phyloP scores from a whole-genome alignment of 2,797 vertebrate genomes.

The Apogon talboti region DNA sequence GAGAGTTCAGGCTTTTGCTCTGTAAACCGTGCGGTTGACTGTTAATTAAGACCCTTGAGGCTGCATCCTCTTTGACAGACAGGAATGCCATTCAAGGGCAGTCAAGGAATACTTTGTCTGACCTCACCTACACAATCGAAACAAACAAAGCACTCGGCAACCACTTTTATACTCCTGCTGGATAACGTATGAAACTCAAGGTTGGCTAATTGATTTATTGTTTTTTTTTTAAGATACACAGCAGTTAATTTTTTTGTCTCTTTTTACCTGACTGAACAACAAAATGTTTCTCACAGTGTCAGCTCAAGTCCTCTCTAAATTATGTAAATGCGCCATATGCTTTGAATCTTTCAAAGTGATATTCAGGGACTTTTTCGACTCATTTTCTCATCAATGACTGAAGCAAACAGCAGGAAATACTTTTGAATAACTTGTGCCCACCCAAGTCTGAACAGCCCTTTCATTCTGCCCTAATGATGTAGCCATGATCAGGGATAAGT shows the following conservation, averaged over 20 bases:
- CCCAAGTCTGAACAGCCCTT: slow-evolving; percentile 56
- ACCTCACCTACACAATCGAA: slow-evolving; percentile 55
- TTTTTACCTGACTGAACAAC: slow-evolving; percentile 15
- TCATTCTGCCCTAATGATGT: slow-evolving; percentile 62
- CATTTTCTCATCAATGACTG: slow-evolving; percentile 1
- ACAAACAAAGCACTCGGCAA: slow-evolving; percentile 23
- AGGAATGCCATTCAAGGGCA: slow-evolving; percentile 69
- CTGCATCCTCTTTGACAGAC: slow-evolving; percentile 62
- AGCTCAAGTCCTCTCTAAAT: neutral
- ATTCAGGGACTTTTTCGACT: neutral
- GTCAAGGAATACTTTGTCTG: slow-evolving; percentile 61
- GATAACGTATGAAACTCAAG: slow-evolving; percentile 9
- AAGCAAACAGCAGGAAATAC: slow-evolving; percentile 45
- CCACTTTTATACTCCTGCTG: slow-evolving; percentile 19
- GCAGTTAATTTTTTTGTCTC: neutral
- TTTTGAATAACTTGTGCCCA: slow-evolving; percentile 62
- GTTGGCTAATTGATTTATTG: slow-evolving; percentile 40
- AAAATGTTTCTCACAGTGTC: neutral
- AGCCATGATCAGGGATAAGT: slow-evolving; percentile 56
- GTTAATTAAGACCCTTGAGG: slow-evolving; percentile 79
- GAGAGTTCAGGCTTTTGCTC: slow-evolving; percentile 62
- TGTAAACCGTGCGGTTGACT: slow-evolving; percentile 59
- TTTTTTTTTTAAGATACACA: slow-evolving; percentile 9
- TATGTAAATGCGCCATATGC: neutral
- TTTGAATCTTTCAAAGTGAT: neutral